These are phyloP conservation scores for Rhinopomastus cyanomelas DNA, from an alignment of 2,113 vertebrate species.

Conservation along the genomic window DNA sequence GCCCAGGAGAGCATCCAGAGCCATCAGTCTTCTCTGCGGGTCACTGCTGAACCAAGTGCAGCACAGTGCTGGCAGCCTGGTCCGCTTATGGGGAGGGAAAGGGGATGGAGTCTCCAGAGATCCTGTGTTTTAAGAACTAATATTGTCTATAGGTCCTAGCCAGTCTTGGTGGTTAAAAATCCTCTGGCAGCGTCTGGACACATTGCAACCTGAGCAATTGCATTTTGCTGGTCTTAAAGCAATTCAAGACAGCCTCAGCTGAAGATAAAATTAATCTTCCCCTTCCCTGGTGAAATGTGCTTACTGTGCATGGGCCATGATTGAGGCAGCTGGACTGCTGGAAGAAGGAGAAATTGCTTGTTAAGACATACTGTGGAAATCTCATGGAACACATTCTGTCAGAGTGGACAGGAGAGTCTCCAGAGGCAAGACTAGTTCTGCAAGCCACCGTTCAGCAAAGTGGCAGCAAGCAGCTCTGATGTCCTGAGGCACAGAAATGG, in stretches of 20 bases:
- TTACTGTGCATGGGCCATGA: background rate
- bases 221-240: background rate
- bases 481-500: fast-evolving
- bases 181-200: background rate
- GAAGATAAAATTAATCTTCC: background rate
- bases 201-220: background rate
- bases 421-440: background rate
- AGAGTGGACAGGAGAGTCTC: background rate
- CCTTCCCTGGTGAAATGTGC: background rate
- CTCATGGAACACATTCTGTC: background rate
- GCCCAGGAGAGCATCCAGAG: background rate
- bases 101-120: background rate
- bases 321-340: background rate
- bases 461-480: fast-evolving
- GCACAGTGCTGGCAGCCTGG: background rate
- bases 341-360: background rate
- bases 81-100: background rate
- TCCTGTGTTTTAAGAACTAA: background rate
- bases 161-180: background rate
- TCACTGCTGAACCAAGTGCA: background rate
- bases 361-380: background rate
- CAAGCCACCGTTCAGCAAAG: background rate
- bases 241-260: background rate
- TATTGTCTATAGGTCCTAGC: background rate
- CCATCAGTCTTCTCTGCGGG: background rate